phyloP scores from a whole-genome alignment of 2,888 invertebrate genomes.

The Drosophila anceps region DNA sequence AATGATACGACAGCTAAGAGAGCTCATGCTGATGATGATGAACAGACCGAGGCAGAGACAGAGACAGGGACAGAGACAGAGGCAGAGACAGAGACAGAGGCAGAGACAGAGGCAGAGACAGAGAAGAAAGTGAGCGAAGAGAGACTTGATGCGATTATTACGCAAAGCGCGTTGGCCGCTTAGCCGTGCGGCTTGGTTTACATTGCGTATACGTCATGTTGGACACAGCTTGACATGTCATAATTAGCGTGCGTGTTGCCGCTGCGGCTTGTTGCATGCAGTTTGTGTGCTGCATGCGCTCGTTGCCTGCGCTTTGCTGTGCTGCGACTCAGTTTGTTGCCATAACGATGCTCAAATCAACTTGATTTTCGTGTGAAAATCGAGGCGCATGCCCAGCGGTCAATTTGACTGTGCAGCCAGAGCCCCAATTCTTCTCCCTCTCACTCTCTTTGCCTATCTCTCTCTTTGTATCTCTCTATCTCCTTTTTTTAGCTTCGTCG shows the following conservation, averaged over 20 bases:
- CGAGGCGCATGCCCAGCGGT: conserved; percentile 77
- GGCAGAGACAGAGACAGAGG: neutral
- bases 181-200: conserved; percentile 50
- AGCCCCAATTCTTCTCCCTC: neutral
- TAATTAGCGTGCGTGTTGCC: conserved; percentile 63
- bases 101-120: neutral
- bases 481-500: conserved; percentile 42
- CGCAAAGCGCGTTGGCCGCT: conserved; percentile 36
- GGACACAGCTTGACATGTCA: conserved; percentile 59
- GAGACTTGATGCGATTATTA: conserved; percentile 30
- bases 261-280: conserved; percentile 17
- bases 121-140: neutral
- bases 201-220: conserved; percentile 70
- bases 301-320: neutral
- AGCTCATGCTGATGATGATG: conserved; percentile 21
- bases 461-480: neutral
- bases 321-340: conserved; percentile 44
- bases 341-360: conserved; percentile 76
- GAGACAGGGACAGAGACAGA: neutral
- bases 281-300: conserved; percentile 24
- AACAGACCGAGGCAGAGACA: neutral
- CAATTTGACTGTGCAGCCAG: conserved; percentile 48
- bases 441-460: neutral
- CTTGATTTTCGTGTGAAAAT: conserved; percentile 85
- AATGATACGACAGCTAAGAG: conserved; percentile 45